Evolutionary conservation across 2,888 invertebrate genomes (phyloP).

Genomic region (Muscina levida): DNA sequence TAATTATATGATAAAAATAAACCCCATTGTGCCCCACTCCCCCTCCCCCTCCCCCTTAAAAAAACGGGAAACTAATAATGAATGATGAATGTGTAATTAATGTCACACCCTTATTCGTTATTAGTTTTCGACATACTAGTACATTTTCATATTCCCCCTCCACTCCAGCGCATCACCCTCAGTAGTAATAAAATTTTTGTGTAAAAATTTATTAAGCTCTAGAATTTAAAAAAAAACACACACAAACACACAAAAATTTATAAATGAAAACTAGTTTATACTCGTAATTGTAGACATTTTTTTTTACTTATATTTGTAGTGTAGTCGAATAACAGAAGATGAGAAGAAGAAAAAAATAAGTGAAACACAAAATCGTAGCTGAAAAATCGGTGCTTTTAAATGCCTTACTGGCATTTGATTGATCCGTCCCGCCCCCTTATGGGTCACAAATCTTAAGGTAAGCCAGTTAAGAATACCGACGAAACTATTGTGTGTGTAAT

Average conservation of each 20-base stretch:
- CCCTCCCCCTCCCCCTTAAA: no score
- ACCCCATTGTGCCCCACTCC: no score
- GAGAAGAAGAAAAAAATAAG: no score
- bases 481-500: no score
- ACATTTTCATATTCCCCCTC: slow-evolving; percentile 32
- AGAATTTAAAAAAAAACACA: not conserved
- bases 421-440: no score
- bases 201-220: slow-evolving; percentile 8
- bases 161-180: not conserved
- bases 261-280: slow-evolving; percentile 50
- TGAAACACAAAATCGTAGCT: slow-evolving; percentile 77
- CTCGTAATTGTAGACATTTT: slow-evolving; percentile 65
- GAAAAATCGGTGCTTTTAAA: slow-evolving; percentile 81
- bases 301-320: slow-evolving; percentile 69
- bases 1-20: not conserved
- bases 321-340: slow-evolving; percentile 69
- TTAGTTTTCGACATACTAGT: no score
- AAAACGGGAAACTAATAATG: not conserved
- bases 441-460: no score
- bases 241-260: not conserved
- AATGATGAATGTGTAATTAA: slow-evolving; percentile 24
- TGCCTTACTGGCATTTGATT: slow-evolving; percentile 79
- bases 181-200: slow-evolving; percentile 15
- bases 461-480: no score
- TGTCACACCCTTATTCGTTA: not conserved